Conservation (phyloP, 2,113 vertebrate genomes). For the Mobula hypostoma region DNA sequence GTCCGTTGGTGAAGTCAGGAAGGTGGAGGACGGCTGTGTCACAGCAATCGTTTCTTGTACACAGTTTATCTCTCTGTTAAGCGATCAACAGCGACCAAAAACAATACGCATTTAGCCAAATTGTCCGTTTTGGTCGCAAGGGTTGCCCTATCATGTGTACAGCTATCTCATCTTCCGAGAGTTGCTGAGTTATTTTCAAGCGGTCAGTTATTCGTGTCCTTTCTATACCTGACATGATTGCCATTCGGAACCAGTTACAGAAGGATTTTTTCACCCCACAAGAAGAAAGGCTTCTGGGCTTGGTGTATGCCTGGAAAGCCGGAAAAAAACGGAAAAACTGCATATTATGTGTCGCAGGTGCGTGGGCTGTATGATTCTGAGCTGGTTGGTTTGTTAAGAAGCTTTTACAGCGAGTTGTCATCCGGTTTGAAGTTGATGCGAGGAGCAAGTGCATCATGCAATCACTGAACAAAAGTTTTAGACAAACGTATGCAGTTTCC, state of each 20-base stretch:
- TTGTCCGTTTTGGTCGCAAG: background rate
- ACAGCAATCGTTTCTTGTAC: background rate
- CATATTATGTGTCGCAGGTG: constrained; percentile 47
- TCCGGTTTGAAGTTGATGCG: background rate
- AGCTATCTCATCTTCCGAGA: background rate
- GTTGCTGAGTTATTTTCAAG: background rate
- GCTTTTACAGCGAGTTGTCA: background rate
- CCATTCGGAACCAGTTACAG: constrained; percentile 45
- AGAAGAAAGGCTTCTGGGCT: constrained; percentile 46
- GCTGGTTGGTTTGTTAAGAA: background rate
- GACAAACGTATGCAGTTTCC: background rate
- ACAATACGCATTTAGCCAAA: background rate
- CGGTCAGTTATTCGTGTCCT: background rate
- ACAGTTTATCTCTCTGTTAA: background rate
- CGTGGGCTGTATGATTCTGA: background rate
- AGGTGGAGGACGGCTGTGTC: background rate
- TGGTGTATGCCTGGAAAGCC: constrained; percentile 44
- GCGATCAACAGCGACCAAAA: background rate
- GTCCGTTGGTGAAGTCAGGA: background rate
- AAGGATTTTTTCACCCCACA: constrained; percentile 41
- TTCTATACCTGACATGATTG: constrained; percentile 34
- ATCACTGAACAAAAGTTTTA: background rate
- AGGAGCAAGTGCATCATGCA: background rate
- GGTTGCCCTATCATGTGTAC: no score
- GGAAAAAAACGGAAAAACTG: constrained; percentile 47